phyloP scores from a whole-genome alignment of 2,797 vertebrate genomes.

The Thripadectes ignobilis region DNA sequence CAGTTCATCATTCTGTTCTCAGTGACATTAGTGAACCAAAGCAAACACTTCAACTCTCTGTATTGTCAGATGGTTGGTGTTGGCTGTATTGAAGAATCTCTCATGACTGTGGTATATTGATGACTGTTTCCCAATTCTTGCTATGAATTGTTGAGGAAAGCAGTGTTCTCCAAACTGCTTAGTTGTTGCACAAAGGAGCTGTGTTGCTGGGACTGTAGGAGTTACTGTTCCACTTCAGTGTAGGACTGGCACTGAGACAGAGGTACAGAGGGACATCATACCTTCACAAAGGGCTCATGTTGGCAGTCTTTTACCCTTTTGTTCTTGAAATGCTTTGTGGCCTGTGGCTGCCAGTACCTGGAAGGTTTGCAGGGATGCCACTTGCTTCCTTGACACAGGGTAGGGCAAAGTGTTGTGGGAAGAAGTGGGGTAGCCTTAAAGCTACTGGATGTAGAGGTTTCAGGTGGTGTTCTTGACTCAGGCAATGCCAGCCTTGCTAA shows the following conservation, averaged over 20 bases:
- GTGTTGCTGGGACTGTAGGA: neutral
- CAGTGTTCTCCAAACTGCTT: neutral
- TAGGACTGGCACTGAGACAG: neutral
- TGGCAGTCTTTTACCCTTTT: neutral
- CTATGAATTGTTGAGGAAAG: neutral
- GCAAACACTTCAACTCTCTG: neutral
- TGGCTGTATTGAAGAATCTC: neutral
- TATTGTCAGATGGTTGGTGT: neutral
- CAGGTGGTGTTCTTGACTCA: neutral
- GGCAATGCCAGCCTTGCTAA: neutral
- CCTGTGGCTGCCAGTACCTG: accelerated
- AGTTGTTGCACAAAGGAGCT: neutral
- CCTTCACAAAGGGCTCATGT: neutral
- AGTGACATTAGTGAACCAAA: neutral
- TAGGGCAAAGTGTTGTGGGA: neutral
- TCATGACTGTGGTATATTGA: neutral
- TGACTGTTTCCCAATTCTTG: neutral
- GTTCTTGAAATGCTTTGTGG: neutral
- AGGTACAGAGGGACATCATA: accelerated
- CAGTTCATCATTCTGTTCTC: neutral
- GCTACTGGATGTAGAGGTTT: neutral
- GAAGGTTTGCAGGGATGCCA: neutral
- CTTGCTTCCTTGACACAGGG: neutral
- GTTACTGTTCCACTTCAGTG: neutral
- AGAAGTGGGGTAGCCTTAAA: neutral